A percentile compares a stretch with the other conserved stretches of the same genome.
Conservation (phyloP, 2,888 invertebrate genomes). For the Pandemis cinnamomeana region DNA sequence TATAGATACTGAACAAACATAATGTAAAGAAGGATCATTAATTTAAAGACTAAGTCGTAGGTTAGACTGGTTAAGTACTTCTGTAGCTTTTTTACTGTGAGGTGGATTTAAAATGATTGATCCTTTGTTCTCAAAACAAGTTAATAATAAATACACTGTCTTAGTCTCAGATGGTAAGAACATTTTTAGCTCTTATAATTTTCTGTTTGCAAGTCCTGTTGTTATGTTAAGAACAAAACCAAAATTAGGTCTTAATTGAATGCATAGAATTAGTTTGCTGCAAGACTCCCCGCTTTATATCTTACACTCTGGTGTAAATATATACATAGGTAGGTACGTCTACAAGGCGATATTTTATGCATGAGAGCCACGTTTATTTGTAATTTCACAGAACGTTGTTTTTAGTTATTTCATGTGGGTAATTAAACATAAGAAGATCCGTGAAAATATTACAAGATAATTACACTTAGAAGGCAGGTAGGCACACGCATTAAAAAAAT, state of each 20-base stretch:
- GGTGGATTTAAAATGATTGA: not conserved
- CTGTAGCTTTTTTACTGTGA: not conserved
- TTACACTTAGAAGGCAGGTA: not conserved
- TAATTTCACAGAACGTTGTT: constrained; percentile 29
- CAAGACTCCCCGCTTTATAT: not conserved
- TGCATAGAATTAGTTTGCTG: not conserved
- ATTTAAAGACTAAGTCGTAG: not conserved
- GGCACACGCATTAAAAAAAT: not conserved
- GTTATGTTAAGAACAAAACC: not conserved
- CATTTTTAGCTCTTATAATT: too few species aligned
- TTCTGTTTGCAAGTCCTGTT: too few species aligned
- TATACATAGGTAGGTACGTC: not conserved
- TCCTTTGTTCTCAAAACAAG: too few species aligned
- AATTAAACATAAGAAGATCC: constrained; percentile 9
- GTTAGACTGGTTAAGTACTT: not conserved
- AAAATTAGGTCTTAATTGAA: not conserved
- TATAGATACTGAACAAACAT: not conserved
- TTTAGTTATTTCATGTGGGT: constrained; percentile 12
- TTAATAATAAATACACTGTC: too few species aligned
- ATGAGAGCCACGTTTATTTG: constrained; percentile 7
- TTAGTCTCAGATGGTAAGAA: too few species aligned
- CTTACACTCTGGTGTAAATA: not conserved
- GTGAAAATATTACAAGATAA: constrained; percentile 7
- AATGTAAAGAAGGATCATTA: not conserved
- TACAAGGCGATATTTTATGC: constrained; percentile 11